These are phyloP conservation scores for Heteromyza rotundicornis DNA, from an alignment of 2,888 invertebrate species.

Conservation along the genomic window DNA sequence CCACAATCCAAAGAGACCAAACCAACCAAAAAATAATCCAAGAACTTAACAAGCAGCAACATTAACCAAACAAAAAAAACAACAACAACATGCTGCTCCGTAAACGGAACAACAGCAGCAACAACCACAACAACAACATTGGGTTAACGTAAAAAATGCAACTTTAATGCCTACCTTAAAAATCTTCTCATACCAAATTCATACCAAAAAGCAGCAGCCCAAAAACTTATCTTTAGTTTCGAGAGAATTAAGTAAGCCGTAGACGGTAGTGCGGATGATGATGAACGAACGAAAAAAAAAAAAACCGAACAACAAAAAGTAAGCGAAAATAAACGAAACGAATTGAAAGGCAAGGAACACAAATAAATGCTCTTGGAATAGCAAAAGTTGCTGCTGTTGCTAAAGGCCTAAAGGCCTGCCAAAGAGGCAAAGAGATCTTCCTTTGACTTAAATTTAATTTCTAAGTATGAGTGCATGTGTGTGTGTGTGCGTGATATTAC, in stretches of 20 bases:
- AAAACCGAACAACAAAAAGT: too few species aligned
- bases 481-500: too few species aligned
- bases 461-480: neutral
- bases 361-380: slow-evolving; percentile 5
- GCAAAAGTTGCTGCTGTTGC: slow-evolving; percentile 2
- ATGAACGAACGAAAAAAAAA: too few species aligned
- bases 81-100: slow-evolving; percentile 22
- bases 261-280: too few species aligned
- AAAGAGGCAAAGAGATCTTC: neutral
- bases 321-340: too few species aligned
- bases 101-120: neutral
- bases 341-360: neutral
- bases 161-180: slow-evolving; percentile 12
- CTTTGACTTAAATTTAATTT: neutral
- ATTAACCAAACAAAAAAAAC: slow-evolving; percentile 23
- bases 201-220: neutral
- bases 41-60: slow-evolving; percentile 40
- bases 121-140: slow-evolving; percentile 3
- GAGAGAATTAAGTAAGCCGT: too few species aligned
- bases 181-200: neutral
- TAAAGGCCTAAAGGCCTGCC: neutral
- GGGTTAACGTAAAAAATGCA: slow-evolving; percentile 12
- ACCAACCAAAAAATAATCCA: slow-evolving; percentile 3
- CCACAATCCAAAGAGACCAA: neutral
- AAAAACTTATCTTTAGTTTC: neutral